Base-by-base conservation (phyloP, 2,113 vertebrate genomes). In the Centropristis striata region DNA sequence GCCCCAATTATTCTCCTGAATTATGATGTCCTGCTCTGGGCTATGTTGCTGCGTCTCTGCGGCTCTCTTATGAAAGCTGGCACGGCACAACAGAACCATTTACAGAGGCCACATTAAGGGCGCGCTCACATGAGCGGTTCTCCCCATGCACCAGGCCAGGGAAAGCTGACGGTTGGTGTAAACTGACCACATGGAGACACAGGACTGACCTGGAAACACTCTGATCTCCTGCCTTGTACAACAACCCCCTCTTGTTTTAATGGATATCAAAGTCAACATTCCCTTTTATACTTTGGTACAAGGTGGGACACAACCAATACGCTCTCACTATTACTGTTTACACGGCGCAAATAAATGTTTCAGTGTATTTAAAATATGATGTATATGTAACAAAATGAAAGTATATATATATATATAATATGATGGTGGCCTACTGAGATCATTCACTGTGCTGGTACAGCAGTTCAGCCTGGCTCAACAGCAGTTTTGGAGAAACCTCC, bases 1-100 rank as follows among this genome's bases (percentile, higher is more conserved):
- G 89, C 71, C 87, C 88, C 91, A 92, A 94, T 94, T 94, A 94
- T 92, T 88, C 91, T 86, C 82, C 76, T 94, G 93, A 95, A 94
- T 94, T 91, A 94, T 92, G 87, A 92, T 84, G 82, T 80, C 59
- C 87, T 83, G 85, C 84, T 89, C 59, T 73, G 82, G 84, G 80
- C 80, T 44, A 12, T 57, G 82, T 75, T 83, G 73, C 81, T 67
- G 13, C 16, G 58, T 85, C 86, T 89, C 81, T 77, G 65, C 66
- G 70, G 80, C 81, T 84, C 84, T 81, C 86, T 64, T 90, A 79
- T 87, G 79, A 88, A 84, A 71, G 83, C 80, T 93, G 91, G 91
- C 91, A 88, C 47, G 1, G 58, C 76, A 61, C 76, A 79, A 86
- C 86, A 72, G 80, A 89, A 75, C 75, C 85, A 78, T 88, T 91